Evolutionary conservation across 2,113 vertebrate genomes (phyloP).

Genomic region (Chaetorhynchus papuensis): DNA sequence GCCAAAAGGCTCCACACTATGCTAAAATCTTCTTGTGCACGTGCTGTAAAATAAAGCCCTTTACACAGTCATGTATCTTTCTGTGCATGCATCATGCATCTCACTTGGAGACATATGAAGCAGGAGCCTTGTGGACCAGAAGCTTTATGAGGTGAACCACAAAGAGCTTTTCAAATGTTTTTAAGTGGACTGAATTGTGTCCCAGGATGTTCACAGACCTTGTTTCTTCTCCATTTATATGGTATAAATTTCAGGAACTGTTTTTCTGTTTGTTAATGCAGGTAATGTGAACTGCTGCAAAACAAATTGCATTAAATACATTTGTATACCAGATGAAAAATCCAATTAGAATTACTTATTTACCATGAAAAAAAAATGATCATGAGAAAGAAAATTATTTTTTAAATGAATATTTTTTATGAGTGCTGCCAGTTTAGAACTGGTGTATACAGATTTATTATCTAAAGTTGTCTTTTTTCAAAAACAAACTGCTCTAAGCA

Average conservation of each 20-base stretch:
- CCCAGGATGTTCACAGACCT: background rate
- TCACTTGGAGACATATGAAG: background rate
- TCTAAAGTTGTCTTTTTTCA: background rate
- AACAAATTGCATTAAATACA: background rate
- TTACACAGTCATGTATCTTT: background rate
- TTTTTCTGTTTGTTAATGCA: background rate
- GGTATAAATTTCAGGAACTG: background rate
- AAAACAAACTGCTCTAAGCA: background rate
- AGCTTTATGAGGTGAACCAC: conserved; percentile 5
- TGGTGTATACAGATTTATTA: background rate
- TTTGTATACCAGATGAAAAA: background rate
- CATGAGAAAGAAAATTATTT: background rate
- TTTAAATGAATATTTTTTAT: background rate
- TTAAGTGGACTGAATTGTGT: background rate
- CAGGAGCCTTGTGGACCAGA: background rate
- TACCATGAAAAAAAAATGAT: background rate
- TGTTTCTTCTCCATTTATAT: conserved; percentile 2
- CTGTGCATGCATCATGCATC: background rate
- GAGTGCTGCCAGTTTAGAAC: background rate
- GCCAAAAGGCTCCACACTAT: background rate
- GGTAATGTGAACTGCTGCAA: background rate
- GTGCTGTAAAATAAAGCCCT: background rate
- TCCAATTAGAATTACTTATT: background rate
- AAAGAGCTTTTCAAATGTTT: conserved; percentile 21
- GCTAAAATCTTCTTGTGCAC: background rate